Conservation (phyloP, 37 sponge, comb jelly and placozoan genomes). For the Mnemiopsis leidyi region DNA sequence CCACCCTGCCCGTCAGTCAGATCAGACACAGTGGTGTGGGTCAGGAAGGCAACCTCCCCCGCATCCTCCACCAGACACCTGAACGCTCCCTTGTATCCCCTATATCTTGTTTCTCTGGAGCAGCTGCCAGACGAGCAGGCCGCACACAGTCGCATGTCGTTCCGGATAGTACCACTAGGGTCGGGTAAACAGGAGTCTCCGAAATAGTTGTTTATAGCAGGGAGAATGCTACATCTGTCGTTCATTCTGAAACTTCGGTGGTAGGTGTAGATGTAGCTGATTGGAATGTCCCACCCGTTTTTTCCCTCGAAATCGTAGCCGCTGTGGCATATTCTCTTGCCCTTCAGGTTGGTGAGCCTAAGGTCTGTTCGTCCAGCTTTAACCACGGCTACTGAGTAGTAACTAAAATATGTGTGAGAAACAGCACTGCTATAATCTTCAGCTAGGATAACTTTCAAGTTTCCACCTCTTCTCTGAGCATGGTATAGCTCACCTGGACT, state of each 20-base stretch:
- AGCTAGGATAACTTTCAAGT: not conserved
- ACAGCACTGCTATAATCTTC: not conserved
- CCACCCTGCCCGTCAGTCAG: not conserved
- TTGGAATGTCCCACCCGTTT: constrained; percentile 1
- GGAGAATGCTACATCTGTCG: not conserved
- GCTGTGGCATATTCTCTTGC: not conserved
- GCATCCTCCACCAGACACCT: constrained; percentile 46
- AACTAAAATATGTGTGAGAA: not conserved
- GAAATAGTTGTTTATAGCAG: not conserved
- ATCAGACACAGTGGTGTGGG: not conserved
- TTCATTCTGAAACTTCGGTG: not conserved
- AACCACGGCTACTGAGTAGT: constrained; percentile 38
- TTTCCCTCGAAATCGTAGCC: not conserved
- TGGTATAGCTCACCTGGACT: constrained; percentile 3
- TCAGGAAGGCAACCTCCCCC: constrained; percentile 16
- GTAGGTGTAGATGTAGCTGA: not conserved
- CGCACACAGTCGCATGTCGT: not conserved
- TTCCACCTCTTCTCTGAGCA: not conserved
- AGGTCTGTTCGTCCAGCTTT: not conserved
- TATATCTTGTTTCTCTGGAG: not conserved
- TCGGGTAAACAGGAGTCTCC: not conserved
- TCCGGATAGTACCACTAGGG: not conserved
- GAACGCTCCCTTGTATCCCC: not conserved
- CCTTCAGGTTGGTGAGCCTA: not conserved
- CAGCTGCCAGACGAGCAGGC: constrained; percentile 21